These are phyloP conservation scores for Archaeoteleia sp. DNA, from an alignment of 2,888 invertebrate genomes.

Conservation along the genomic window DNA sequence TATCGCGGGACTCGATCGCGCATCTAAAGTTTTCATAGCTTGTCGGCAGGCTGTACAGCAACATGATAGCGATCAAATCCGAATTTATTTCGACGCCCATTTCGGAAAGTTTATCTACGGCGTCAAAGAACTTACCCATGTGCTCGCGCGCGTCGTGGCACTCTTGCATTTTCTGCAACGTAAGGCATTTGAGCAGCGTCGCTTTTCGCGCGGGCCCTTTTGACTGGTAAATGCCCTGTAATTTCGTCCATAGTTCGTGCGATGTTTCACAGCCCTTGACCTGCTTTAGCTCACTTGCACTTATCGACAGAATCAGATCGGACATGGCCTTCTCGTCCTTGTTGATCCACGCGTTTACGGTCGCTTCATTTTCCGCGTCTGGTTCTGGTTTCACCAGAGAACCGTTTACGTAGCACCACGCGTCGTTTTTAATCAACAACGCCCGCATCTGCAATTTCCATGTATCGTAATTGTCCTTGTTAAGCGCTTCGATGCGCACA, in stretches of 20 bases:
- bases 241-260: constrained; percentile 3
- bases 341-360: neutral
- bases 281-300: constrained; percentile 11
- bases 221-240: constrained; percentile 12
- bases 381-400: no score
- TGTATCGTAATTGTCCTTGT: constrained; percentile 5
- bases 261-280: constrained; percentile 20
- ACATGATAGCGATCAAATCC: constrained; percentile 19
- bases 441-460: neutral
- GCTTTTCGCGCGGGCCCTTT: constrained; percentile 34
- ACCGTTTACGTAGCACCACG: neutral
- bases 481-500: constrained; percentile 1
- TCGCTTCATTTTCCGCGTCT: no score
- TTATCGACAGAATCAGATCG: neutral
- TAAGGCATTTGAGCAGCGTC: constrained; percentile 28
- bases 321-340: neutral
- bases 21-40: constrained; percentile 31
- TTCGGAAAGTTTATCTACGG: constrained; percentile 30
- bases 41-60: constrained; percentile 23
- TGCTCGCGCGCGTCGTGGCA: constrained; percentile 26
- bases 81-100: constrained; percentile 37
- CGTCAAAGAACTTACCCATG: constrained; percentile 32
- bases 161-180: constrained; percentile 25
- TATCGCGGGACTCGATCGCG: constrained; percentile 37
- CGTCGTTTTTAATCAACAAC: neutral